A percentile compares a stretch with the other conserved stretches of the same genome.
Conservation (phyloP, 2,888 invertebrate genomes). For the Calameuta filiformis region DNA sequence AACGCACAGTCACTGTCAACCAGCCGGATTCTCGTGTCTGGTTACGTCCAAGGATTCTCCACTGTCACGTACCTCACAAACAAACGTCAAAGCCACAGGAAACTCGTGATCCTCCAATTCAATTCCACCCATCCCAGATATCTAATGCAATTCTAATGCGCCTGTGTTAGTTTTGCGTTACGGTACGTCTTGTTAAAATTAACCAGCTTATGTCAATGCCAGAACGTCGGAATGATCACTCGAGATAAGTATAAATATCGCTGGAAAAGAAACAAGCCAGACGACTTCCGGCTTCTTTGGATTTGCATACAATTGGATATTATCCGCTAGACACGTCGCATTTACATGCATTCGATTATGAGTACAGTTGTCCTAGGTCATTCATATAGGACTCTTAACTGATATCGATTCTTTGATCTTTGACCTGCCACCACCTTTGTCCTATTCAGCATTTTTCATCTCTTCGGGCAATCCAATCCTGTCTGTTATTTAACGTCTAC, state of each 20-base stretch:
- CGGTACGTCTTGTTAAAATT: neutral
- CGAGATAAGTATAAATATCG: neutral
- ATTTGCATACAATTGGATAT: neutral
- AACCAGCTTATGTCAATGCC: neutral
- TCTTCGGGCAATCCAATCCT: neutral
- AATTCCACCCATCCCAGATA: no score
- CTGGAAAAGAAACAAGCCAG: neutral
- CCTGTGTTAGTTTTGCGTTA: neutral
- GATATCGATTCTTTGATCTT: neutral
- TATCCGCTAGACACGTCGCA: neutral
- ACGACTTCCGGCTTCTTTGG: neutral
- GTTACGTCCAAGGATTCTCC: neutral
- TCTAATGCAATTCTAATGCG: neutral
- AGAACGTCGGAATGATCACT: neutral
- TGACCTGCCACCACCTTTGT: neutral
- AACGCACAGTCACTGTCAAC: neutral
- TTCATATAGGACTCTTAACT: neutral
- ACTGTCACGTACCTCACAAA: neutral
- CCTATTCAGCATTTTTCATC: neutral
- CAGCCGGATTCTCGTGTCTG: neutral
- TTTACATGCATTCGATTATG: neutral
- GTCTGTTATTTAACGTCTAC: neutral
- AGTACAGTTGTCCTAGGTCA: neutral
- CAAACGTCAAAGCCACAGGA: no score
- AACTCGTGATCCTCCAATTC: neutral